Evolutionary conservation across 2,113 vertebrate genomes (phyloP), one percentile per base, ranked within the genome.

Genomic region (Gallinago jamesoni): DNA sequence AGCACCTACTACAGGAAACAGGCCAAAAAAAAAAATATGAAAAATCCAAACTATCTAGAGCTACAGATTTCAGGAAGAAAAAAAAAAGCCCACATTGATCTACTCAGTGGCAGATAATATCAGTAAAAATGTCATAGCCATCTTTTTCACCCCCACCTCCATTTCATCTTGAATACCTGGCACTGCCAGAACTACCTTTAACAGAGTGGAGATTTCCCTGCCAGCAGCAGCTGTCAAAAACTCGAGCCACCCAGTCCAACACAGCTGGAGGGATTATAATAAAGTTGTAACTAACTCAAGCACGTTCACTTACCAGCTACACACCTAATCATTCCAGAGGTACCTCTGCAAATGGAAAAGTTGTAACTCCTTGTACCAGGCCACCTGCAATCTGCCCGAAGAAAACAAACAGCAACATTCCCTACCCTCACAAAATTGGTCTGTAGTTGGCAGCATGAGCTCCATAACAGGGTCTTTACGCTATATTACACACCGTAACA

Each of bases 201-300:
- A 62, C 41, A 55, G 16, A 45, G 55, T 1, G 2, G 37, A 85
- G 56, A 75, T 47, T 27, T 83, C 50, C 59, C 77, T 89, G 72
- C 84, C 89, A 92, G 66, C 39, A 89, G 70, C 94, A 96, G 90
- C 88, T 95, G 91, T 75, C 94, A 82, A 87, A 78, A 94, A 56
- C 56, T 69, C 31, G 7, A 92, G 64, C 78, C 90, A 93, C 64
- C 68, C 83, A 95, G 84, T 67, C 87, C 87, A 60, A 27, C 53
- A 45, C 39, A 84, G 47, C n/a, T 88, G 81, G 62, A 69, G 45
- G 55, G 66, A 73, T 87, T 76, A n/a, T 18, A 77, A 39, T 21
- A 91, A 77, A 70, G 17, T 80, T 81, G 56, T 48, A 84, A 59
- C 41, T 47, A 64, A 74, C 15, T 50, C 52, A 70, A 67, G n/a